These are phyloP conservation scores for Paratilapia polleni DNA, from an alignment of 2,113 vertebrate genomes.

Conservation along the genomic window DNA sequence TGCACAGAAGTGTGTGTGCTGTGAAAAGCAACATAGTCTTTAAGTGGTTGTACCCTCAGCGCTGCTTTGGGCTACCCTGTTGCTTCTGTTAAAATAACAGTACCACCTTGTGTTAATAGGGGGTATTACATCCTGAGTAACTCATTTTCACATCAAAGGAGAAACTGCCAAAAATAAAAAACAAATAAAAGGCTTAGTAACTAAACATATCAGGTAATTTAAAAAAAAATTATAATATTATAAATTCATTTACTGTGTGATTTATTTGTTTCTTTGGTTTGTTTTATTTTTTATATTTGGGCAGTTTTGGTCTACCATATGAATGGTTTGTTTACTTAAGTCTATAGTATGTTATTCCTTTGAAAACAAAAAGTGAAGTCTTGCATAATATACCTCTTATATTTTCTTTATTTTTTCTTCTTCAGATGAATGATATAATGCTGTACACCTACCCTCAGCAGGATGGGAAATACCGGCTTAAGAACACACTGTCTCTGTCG, in stretches of 20 bases:
- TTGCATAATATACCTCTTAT: not conserved
- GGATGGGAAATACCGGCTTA: conserved; percentile 92
- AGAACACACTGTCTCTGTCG: conserved; percentile 86
- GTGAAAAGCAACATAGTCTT: conserved; percentile 38
- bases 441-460: conserved; percentile 94
- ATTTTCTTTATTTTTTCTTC: conserved; percentile 16
- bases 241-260: not conserved
- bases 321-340: not conserved
- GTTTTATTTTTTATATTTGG: too few relatives aligned
- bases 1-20: conserved; percentile 21
- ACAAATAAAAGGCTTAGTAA: not conserved
- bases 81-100: not conserved
- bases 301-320: not conserved
- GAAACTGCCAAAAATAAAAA: not conserved
- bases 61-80: not conserved
- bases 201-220: not conserved
- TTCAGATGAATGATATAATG: conserved; percentile 93
- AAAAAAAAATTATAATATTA: not conserved
- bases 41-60: not conserved
- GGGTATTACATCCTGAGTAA: not conserved
- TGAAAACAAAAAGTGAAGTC: not conserved
- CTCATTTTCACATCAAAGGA: not conserved
- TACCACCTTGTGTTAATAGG: conserved; percentile 57
- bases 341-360: not conserved
- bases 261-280: too few relatives aligned